phyloP scores from a whole-genome alignment of 35 echinoderm and acorn worm species.

The Lytechinus pictus region DNA sequence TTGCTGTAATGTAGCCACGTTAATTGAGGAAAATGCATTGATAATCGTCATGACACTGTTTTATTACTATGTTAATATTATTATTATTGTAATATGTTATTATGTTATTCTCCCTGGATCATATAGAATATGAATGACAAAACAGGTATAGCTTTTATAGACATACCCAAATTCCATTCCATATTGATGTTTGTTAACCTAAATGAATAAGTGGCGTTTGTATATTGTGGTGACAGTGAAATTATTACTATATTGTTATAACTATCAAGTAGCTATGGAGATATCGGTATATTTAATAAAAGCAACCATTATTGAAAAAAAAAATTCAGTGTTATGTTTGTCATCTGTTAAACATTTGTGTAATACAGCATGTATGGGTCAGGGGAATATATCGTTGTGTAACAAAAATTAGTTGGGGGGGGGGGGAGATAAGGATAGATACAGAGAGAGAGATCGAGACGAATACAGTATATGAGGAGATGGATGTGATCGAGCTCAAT shows the following conservation, averaged over 20 bases:
- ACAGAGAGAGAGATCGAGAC: too few relatives aligned
- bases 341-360: too few relatives aligned
- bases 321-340: neutral
- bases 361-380: too few relatives aligned
- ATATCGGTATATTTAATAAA: constrained; percentile 58
- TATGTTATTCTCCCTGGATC: neutral
- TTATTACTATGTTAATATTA: too few relatives aligned
- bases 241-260: constrained; percentile 51
- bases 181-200: constrained; percentile 26
- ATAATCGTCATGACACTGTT: too few relatives aligned
- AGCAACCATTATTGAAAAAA: constrained; percentile 49
- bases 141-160: constrained; percentile 7
- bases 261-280: constrained; percentile 46
- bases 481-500: too few relatives aligned
- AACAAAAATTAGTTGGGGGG: too few relatives aligned
- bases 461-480: too few relatives aligned
- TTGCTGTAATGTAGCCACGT: too few relatives aligned
- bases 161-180: constrained; percentile 28
- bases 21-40: too few relatives aligned
- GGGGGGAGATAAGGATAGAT: too few relatives aligned
- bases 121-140: neutral
- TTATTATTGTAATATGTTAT: neutral
- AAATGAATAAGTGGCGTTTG: constrained; percentile 43
- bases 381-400: too few relatives aligned
- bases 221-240: constrained; percentile 55